Evolutionary conservation across 2,797 vertebrate species (phyloP), one percentile per base, ranked within the genome.

Genomic region (Todus mexicanus): DNA sequence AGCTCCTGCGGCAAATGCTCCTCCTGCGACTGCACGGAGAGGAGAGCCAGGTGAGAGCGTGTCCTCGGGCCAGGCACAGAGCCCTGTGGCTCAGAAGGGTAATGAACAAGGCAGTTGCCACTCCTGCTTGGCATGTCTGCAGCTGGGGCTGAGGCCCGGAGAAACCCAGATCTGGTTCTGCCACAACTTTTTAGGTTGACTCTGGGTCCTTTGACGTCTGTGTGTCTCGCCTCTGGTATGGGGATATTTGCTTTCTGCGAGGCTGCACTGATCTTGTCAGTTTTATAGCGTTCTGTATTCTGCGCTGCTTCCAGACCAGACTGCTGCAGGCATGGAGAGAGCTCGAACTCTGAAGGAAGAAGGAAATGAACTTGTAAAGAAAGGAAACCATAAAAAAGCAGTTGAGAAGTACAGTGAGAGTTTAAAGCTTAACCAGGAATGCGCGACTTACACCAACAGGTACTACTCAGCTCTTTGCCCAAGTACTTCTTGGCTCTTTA

Each of bases 321-420:
- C 94, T 50, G 96, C 96, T 59, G 97, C 97, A 89, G 97, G 97
- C 80, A 20, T 56, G 2, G 98, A 98, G 96, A 98, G 95, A 97
- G 98, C 97, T 71, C 98, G 78, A 91, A 26, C 68, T 64, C 97
- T 99, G 93, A 99, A 99, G 93, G 98, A 99, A 73, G 98, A 99
- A 97, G 99, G 99, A 73, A 99, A 99, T 89, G 97, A 97, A 56
- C 97, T 99, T 92, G 99, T 99, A 94, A 99, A 98, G 97, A 99
- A 98, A 88, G 98, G 98, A 87, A 98, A 98, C 84, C 97, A 98
- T 96, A 98, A 98, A 94, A 98, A 98, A 96, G 99, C 98, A 45
- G 95, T 98, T 40, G 98, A 99, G 89, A 99, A 99, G 92, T 99
- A 99, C 98, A 99, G 92, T 29, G 98, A 99, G 96, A 99, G 99